These are phyloP conservation scores for Brevimyrus niger DNA, from an alignment of 2,113 vertebrate species.

Conservation along the genomic window DNA sequence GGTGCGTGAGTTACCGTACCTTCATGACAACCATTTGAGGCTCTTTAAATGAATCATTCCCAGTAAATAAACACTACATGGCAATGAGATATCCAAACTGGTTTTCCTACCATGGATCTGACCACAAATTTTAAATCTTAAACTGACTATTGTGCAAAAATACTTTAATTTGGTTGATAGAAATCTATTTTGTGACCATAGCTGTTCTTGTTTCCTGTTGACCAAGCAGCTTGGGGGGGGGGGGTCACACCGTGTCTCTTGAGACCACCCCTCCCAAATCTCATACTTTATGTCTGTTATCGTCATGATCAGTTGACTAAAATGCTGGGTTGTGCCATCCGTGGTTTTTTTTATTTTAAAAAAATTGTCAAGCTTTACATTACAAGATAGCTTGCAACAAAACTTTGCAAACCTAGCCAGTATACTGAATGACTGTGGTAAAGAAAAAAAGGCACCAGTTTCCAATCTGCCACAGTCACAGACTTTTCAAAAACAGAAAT, in stretches of 20 bases:
- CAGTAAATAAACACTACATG: neutral
- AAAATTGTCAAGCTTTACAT: neutral
- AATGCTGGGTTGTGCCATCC: neutral
- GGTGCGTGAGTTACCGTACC: neutral
- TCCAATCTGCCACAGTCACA: neutral
- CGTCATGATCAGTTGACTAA: neutral
- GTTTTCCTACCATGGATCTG: neutral
- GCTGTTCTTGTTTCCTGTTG: constrained; percentile 5
- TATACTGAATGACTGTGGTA: neutral
- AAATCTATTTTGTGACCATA: constrained; percentile 4
- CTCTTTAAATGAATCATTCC: neutral
- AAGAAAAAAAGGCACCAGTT: neutral
- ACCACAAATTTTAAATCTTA: neutral
- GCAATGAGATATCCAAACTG: neutral
- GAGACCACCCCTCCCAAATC: neutral
- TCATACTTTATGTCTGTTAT: neutral
- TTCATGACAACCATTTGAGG: neutral
- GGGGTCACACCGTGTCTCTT: neutral
- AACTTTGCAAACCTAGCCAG: neutral
- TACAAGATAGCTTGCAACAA: neutral
- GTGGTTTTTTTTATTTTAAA: neutral
- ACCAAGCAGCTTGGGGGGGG: neutral
- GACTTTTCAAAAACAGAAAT: neutral
- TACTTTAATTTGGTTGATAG: neutral
- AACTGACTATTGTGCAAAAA: neutral